A percentile compares a stretch with the other conserved stretches of the same genome.
Conservation (phyloP, 2,797 vertebrate species). For the Steatocranus sp. region DNA sequence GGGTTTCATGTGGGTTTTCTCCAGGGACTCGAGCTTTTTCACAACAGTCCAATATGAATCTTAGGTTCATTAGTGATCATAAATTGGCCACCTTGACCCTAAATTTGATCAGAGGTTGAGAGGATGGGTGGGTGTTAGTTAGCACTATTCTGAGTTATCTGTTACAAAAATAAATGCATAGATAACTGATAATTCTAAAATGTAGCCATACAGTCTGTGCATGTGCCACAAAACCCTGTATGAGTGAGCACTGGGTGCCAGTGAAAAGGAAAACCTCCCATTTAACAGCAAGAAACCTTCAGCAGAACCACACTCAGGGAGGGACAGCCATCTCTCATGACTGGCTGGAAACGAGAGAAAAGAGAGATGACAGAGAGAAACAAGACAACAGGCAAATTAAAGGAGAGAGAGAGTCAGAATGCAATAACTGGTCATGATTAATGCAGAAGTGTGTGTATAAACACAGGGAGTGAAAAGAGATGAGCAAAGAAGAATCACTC, state of each 20-base stretch:
- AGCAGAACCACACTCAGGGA: not conserved
- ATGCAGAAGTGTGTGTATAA: not conserved
- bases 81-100: accelerated
- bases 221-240: not conserved
- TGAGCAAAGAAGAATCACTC: not conserved
- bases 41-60: not conserved
- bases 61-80: not conserved
- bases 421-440: not conserved
- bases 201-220: not conserved
- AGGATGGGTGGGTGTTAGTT: not conserved
- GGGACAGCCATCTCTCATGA: not conserved
- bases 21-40: not conserved
- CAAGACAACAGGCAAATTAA: not conserved
- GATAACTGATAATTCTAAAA: not conserved
- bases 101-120: not conserved
- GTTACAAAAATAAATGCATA: not conserved
- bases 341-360: not conserved
- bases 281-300: not conserved
- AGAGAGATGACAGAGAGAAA: not conserved
- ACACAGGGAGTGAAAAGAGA: not conserved
- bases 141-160: not conserved
- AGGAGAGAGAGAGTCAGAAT: not conserved
- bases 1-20: not conserved
- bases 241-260: not conserved
- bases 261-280: not conserved